phyloP scores from a whole-genome alignment of 2,888 invertebrate genomes.

The Eurytoma adleriae region DNA sequence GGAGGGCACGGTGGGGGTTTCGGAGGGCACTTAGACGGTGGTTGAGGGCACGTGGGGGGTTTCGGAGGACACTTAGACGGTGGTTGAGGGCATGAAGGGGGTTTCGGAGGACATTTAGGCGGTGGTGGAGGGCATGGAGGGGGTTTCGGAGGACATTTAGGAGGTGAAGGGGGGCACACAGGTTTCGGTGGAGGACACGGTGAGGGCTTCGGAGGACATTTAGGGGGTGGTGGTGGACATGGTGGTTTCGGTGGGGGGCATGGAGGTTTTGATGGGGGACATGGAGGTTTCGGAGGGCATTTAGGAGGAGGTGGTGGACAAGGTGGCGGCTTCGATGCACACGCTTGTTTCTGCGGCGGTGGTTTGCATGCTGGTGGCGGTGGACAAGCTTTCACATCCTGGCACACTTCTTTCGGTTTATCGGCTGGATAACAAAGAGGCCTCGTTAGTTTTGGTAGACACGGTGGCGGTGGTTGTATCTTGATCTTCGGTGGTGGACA shows the following conservation, averaged over 20 bases:
- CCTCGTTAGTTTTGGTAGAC: background rate
- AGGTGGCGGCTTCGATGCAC: slow-evolving; percentile 30
- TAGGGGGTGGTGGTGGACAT: slow-evolving; percentile 29
- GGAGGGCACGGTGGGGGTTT: slow-evolving; percentile 51
- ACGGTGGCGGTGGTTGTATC: background rate
- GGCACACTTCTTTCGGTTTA: background rate
- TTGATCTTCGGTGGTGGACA: background rate
- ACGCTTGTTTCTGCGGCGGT: background rate
- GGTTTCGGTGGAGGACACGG: slow-evolving; percentile 25
- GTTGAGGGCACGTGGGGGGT: slow-evolving; percentile 12
- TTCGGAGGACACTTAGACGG: slow-evolving; percentile 9
- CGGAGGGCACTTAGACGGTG: slow-evolving; percentile 51
- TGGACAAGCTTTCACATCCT: too few relatives aligned
- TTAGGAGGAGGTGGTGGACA: slow-evolving; percentile 55
- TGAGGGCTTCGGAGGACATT: slow-evolving; percentile 55
- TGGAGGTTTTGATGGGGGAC: slow-evolving; percentile 46
- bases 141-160: slow-evolving; percentile 20
- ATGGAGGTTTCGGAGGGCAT: slow-evolving; percentile 10
- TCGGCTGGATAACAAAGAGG: background rate
- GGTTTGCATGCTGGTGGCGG: background rate
- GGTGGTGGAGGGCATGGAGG: slow-evolving; percentile 20
- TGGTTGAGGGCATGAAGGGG: slow-evolving; percentile 9
- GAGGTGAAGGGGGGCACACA: slow-evolving; percentile 17
- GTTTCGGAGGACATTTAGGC: slow-evolving; percentile 11
- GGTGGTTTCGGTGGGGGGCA: slow-evolving; percentile 2